Base-by-base conservation (phyloP, 2,113 vertebrate species). In the Lichenostomus cassidix region DNA sequence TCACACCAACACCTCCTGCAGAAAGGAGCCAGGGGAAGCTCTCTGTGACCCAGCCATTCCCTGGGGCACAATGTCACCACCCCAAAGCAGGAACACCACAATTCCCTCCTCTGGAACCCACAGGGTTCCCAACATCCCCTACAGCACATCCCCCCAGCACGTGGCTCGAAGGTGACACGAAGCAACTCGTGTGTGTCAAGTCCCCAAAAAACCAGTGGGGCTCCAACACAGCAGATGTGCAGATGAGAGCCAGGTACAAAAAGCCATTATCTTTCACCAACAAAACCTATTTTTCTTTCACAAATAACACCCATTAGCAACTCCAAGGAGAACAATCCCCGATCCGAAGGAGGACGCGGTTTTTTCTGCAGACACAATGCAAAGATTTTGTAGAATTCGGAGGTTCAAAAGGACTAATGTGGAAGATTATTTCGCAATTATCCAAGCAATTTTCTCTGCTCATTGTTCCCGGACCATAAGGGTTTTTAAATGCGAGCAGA, bases 381-480 rank as follows among this genome's bases (percentile, higher is more conserved):
- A 2, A 93, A 86, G 83, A 80, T 85, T 94, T 64, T 46, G 44
- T 60, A 79, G 56, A 78, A 93, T 73, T 65, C 67, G 3, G 69
- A 55, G 91, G 65, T 86, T 94, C 78, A 68, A 78, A 60, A 56
- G 91, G 73, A 83, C 93, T 95, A 89, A 94, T 74, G 89, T 12
- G 67, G 64, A 87, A 91, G 90, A 89, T 95, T 73, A 87, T 84
- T 89, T 77, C n/a, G 35, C 89, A 97, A 94, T 96, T 95, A 96
- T 70, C 86, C 56, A 15, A 93, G 90, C 83, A 94, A 97, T 95
- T 95, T 90, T 96, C 94, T 65, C 83, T 95, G 75, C 76, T 95
- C 91, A 80, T 90, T 94, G 89, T 96, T 87, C 91, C 77, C 11
- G 4, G 85, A 78, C 90, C 88, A 27, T 62, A 82, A 89, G 71